Conservation (phyloP, 2,888 invertebrate genomes). For the Callimorpha dominula region DNA sequence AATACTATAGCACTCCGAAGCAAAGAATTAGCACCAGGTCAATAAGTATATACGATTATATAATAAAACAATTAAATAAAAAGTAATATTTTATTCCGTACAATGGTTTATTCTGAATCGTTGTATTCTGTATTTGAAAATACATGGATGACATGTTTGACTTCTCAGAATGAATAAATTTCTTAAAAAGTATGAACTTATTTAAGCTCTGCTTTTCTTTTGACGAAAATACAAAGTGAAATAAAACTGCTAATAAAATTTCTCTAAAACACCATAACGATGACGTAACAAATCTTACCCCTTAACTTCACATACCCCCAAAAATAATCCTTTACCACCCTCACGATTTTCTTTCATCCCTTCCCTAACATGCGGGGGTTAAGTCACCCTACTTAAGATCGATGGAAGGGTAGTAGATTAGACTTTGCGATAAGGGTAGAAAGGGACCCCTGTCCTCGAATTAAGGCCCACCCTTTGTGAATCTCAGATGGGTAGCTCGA, state of each 20-base stretch:
- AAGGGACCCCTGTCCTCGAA: slow-evolving; percentile 70
- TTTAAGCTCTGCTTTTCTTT: neutral
- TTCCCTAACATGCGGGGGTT: slow-evolving; percentile 72
- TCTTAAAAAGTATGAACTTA: neutral
- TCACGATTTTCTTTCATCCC: slow-evolving; percentile 82
- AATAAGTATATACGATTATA: too few species aligned
- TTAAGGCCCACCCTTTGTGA: slow-evolving; percentile 80
- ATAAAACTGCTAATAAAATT: slow-evolving; percentile 33
- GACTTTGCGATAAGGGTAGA: slow-evolving; percentile 83
- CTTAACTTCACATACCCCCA: slow-evolving; percentile 67
- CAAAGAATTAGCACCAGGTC: too few species aligned
- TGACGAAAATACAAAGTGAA: neutral
- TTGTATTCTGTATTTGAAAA: too few species aligned
- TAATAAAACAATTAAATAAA: too few species aligned
- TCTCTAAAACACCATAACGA: slow-evolving; percentile 62
- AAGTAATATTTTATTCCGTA: too few species aligned
- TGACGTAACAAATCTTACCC: slow-evolving; percentile 82
- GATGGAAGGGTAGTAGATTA: slow-evolving; percentile 83
- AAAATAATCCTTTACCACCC: slow-evolving; percentile 72
- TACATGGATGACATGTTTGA: too few species aligned
- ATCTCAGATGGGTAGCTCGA: slow-evolving; percentile 79
- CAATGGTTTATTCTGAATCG: too few species aligned
- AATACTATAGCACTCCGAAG: too few species aligned
- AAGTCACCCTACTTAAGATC: slow-evolving; percentile 86
- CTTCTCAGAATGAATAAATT: too few species aligned